Conservation (phyloP, 2,888 invertebrate species). For the Quadroppia sp. region DNA sequence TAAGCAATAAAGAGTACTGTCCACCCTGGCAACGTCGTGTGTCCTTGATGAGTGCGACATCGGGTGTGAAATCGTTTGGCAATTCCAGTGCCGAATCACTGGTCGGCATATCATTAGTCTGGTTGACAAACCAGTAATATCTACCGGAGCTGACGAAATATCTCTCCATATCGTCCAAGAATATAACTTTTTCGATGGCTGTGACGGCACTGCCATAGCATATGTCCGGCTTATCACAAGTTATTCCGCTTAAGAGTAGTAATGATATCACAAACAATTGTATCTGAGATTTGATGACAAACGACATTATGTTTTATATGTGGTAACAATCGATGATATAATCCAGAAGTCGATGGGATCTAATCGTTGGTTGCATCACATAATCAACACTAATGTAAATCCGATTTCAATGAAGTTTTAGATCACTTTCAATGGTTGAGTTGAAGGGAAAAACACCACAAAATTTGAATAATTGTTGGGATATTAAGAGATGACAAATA, state of each 20-base stretch:
- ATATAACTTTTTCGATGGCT: constrained; percentile 23
- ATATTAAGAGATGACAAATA: too few relatives aligned
- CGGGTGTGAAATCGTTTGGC: constrained; percentile 37
- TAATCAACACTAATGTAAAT: neutral
- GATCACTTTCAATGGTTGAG: too few relatives aligned
- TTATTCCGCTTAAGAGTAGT: neutral
- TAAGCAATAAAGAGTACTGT: constrained; percentile 20
- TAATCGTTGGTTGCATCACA: neutral
- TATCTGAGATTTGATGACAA: neutral
- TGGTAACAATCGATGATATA: neutral
- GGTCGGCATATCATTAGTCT: constrained; percentile 31
- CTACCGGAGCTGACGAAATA: constrained; percentile 30
- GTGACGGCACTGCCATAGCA: constrained; percentile 28
- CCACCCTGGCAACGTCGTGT: constrained; percentile 25
- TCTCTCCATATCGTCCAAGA: constrained; percentile 30
- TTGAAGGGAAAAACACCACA: too few relatives aligned
- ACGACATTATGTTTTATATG: neutral
- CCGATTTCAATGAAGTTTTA: too few relatives aligned
- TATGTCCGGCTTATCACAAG: constrained; percentile 21
- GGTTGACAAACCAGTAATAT: constrained; percentile 40
- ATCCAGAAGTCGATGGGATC: neutral
- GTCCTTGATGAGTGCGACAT: constrained; percentile 35
- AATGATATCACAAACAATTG: constrained; percentile 12
- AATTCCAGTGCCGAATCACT: neutral
- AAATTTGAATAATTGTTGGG: too few relatives aligned